phyloP scores from a whole-genome alignment of 2,113 vertebrate genomes.

The Pipra filicauda region DNA sequence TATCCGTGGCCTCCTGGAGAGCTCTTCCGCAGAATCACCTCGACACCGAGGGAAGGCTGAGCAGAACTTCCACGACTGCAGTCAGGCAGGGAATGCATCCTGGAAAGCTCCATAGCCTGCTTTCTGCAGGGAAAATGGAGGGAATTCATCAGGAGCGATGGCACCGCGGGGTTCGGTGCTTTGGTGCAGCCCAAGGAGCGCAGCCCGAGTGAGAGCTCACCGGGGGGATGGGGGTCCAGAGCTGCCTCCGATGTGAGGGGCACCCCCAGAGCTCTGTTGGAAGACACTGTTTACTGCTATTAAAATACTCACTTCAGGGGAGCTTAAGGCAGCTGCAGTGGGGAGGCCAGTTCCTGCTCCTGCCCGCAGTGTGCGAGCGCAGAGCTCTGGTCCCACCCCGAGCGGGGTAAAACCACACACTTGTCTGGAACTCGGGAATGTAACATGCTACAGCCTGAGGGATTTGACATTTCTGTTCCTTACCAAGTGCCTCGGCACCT shows the following conservation, averaged over 20 bases:
- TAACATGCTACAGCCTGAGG: not conserved
- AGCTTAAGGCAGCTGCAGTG: not conserved
- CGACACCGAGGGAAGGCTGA: not conserved
- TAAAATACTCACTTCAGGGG: not conserved
- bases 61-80: not conserved
- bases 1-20: not conserved
- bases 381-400: not conserved
- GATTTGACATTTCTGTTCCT: not conserved
- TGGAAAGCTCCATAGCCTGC: not conserved
- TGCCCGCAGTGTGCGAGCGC: not conserved
- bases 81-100: not conserved
- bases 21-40: not conserved
- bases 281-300: not conserved
- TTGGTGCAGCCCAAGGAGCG: not conserved
- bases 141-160: not conserved
- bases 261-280: not conserved
- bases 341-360: not conserved
- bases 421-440: not conserved
- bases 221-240: not conserved
- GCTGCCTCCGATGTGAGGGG: not conserved
- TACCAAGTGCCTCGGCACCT: not conserved
- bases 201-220: fast-evolving
- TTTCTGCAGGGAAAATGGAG: not conserved
- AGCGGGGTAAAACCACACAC: not conserved
- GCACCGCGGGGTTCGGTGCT: fast-evolving